Base-by-base conservation (phyloP, 1,140 invertebrate genomes). In the Artemia franciscana region DNA sequence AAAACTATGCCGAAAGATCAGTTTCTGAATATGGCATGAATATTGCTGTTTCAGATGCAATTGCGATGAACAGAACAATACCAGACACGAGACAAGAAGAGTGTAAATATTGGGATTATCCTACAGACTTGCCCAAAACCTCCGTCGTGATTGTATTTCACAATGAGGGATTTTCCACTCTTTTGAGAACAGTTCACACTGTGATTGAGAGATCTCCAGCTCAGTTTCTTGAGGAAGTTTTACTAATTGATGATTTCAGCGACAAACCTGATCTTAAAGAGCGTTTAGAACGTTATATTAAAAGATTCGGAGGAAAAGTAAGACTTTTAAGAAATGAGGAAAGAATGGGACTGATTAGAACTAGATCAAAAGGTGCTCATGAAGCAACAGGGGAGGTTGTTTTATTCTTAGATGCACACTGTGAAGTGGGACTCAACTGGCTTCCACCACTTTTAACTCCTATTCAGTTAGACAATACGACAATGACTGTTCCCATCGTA, bases 61-160 rank as follows among this genome's bases (percentile, higher is more conserved):
- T 98, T 68, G 79, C 83, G 5, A 70, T 85, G 67, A 79, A 84
- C 70, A 77, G 93, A 67, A 76, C 82, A 5, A 84, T 97, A 64
- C 84, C 84, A 24, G 93, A 98, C 72, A 88, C 89, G 0, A 77
- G 93, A 62, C 73, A 86, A 26, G 75, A 82, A 30, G 91, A 95
- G 81, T 85, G n/a, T n/a, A 90, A 89, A 72, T 85, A 91, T 71
- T 98, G 94, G 93, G 80, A 94, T 69, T 98, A 98, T 74, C 87
- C 91, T 4, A 78, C 81, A 67, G 76, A 85, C 63, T 76, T 98
- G 66, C 92, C 94, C 0, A 82, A 78, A 59, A 90, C 92, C 3
- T 91, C 87, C 71, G 91, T 98, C 0, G 93, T 99, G 65, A 84
- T 99, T 64, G 95, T 98, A 7, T 98, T 99, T 72, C 94, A 98